Evolutionary conservation across 2,113 vertebrate species (phyloP), one percentile per base, ranked within the genome.

Genomic region (Oophaga pumilio): DNA sequence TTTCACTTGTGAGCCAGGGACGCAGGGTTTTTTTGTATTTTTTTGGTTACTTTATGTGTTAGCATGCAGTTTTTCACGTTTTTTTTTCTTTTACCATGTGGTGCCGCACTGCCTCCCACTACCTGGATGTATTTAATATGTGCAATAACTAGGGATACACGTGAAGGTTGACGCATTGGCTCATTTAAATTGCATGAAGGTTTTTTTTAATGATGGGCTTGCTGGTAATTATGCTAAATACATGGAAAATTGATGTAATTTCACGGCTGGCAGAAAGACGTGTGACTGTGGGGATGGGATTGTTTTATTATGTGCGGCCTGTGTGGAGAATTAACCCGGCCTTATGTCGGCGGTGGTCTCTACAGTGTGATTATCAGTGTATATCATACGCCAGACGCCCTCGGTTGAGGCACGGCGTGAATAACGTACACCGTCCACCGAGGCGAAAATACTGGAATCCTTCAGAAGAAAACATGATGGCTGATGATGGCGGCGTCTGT

Each of bases 161-260:
- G 17, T 49, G 71, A 74, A 18, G 43, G 17, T 8, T 50, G 71
- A 74, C 71, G 22, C 43, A 2, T 74, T 50, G 71, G 43, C 71
- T 74, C 20, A 74, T 50, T 50, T 74, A 50, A 74, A 74, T 74
- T 59, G 76, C 24, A 53, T 57, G 76, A 15, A 59, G 24, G 53
- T 26, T 57, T 43, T 43, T 43, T n/a, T 26, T 79, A 57, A 57
- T 26, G 50, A 79, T 28, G 26, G 50, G 13, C 24, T 59, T 33
- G 26, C 53, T 26, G 77, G 76, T 56, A 77, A 77, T 77, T 56
- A 56, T 56, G 43, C 18, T 74, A 74, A 74, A 74, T 56, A 56
- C 22, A n/a, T 56, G 50, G 77, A 33, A 60, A 57, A 56, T 57
- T 33, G 49, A 33, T 80, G 24, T 59, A 28, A 33, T 80, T 33